Conservation (phyloP, 2,888 invertebrate species). For the Thelaira solivaga region DNA sequence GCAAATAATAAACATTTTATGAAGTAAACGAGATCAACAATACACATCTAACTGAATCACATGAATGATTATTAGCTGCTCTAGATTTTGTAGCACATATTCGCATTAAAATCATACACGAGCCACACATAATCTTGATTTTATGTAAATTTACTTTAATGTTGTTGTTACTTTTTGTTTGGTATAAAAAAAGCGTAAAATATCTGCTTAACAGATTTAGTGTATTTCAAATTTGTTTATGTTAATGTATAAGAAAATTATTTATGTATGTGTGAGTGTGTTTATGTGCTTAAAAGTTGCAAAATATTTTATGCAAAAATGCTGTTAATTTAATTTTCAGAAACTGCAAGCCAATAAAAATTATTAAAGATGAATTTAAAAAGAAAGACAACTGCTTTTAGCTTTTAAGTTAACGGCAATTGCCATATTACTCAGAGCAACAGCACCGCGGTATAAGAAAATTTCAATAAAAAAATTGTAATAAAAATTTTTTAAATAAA, state of each 20-base stretch:
- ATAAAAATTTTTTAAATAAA: too few species aligned
- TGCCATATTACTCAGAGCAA: too few species aligned
- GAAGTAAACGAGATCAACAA: neutral
- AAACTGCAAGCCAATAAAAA: neutral
- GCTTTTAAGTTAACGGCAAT: neutral
- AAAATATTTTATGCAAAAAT: neutral
- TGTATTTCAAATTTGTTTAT: neutral
- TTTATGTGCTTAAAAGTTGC: neutral
- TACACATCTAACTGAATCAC: neutral
- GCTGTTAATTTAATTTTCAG: neutral
- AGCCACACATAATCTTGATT: conserved; percentile 12
- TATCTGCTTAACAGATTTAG: conserved; percentile 1
- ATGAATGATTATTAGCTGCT: neutral
- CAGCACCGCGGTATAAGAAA: too few species aligned
- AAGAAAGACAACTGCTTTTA: neutral
- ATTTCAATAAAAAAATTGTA: too few species aligned
- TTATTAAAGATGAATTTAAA: neutral
- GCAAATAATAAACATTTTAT: neutral
- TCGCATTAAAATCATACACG: conserved; percentile 11
- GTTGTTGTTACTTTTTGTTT: neutral
- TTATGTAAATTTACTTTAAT: neutral
- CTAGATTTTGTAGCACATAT: conserved; percentile 29
- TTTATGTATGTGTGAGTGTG: neutral
- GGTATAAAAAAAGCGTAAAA: neutral
- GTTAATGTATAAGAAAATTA: neutral